Evolutionary conservation across 2,888 invertebrate species (phyloP).

Genomic region (Drosophila rellima): DNA sequence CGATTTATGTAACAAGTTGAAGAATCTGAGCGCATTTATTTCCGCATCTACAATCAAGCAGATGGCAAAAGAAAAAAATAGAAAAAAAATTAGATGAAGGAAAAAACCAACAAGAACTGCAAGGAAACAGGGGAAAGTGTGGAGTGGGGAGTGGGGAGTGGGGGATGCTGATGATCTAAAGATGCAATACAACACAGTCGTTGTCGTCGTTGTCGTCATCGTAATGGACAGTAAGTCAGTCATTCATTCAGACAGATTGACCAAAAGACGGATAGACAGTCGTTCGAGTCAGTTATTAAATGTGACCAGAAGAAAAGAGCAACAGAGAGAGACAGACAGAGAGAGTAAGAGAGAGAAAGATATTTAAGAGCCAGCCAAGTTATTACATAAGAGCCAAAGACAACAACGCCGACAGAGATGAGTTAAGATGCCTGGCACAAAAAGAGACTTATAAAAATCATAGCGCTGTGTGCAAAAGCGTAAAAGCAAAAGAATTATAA

Average conservation of each 20-base stretch:
- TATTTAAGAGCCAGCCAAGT: conserved; percentile 27
- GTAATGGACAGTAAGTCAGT: conserved; percentile 65
- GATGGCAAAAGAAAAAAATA: conserved; percentile 40
- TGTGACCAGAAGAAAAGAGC: conserved; percentile 62
- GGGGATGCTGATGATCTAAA: conserved; percentile 21
- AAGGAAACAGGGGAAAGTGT: background rate
- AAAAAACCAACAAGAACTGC: conserved; percentile 14
- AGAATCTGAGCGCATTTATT: conserved; percentile 77
- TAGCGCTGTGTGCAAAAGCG: conserved; percentile 67
- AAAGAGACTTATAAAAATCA: conserved; percentile 66
- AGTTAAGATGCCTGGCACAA: conserved; percentile 8
- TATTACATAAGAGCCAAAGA: conserved; percentile 66
- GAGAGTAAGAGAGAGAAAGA: background rate
- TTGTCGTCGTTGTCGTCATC: conserved; percentile 52
- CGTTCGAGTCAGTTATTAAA: conserved; percentile 66
- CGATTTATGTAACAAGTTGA: conserved; percentile 80
- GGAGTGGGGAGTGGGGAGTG: background rate
- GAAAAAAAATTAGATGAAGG: background rate
- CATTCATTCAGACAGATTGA: conserved; percentile 64
- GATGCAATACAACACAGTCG: conserved; percentile 25
- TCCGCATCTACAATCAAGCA: conserved; percentile 68
- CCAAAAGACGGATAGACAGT: conserved; percentile 23
- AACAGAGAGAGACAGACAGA: conserved; percentile 2
- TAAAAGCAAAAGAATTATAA: conserved; percentile 80
- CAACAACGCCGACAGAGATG: conserved; percentile 29